Base-by-base conservation (phyloP, 1,140 invertebrate genomes). In the Eciton burchellii region DNA sequence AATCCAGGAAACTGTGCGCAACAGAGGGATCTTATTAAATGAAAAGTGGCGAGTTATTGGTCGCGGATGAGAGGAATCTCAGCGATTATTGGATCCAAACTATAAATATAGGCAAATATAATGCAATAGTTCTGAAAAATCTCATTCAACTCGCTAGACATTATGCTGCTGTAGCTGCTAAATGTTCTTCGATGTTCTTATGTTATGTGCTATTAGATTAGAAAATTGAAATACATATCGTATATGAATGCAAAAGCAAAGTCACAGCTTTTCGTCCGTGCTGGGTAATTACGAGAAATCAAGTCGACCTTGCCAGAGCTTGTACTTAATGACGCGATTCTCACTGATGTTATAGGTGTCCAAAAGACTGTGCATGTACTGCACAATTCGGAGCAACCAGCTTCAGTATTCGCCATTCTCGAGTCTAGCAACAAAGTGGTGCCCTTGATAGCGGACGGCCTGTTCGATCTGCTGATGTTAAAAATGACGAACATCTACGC, bases 301-400 rank as follows among this genome's bases (percentile, higher is more conserved):
- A 35, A 35, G 35, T 35, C 2, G 6, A 35, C 35, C 35, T 35
- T 35, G 35, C 35, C 5, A 71, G 92, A 93, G 21, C 14, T 43
- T 47, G n/a, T 24, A 59, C 52, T 29, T 59, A n/a, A 59, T n/a
- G n/a, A 66, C 24, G 16, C 1, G 52, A 81, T 2, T 3, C 14
- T 45, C 4, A 0, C 66, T 45, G 12, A 79, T 85, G 57, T 87
- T 89, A 6, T 88, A 94, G 94, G 93, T 70, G 91, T 96, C 59
- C 96, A 96, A 82, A 96, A 97, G 89, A 97, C 96, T 0, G 96
- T 99, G 0, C 97, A 99, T 93, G 96, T 99, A 14, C 94, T 99
- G 0, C 98, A 99, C 93, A 98, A 99, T 94, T 99, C 97, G 0
- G 98, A 99, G 92, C 97, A 98, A 89, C 98, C 99, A 1, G 98